Evolutionary conservation across 2,797 vertebrate genomes (phyloP), one percentile per base, ranked within the genome.

Genomic region (Rhabdophis nuchalis): DNA sequence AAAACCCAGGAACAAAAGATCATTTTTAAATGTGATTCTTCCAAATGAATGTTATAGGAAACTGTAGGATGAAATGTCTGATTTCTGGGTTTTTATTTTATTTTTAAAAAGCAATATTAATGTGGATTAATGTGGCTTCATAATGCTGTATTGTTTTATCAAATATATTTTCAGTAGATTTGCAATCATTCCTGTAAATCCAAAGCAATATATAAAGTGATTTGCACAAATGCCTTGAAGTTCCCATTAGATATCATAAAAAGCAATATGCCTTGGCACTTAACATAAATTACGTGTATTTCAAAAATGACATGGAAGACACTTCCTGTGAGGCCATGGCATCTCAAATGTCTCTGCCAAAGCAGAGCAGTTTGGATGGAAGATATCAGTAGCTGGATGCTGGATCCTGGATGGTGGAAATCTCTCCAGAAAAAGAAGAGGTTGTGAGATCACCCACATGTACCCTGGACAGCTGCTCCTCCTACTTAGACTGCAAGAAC

Each of bases 171-270:
- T 77, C 32, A 77, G 16, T 36, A 3, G 32, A 77, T 25, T 14
- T 91, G 7, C 0, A 12, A 72, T 54, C 61, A 12, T 16, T 53
- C 41, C 18, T 32, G 4, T 11, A 25, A 20, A 86, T 61, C 16
- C 72, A 89, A 64, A 36, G 20, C 20, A 72, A 58, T 32, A 36
- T 27, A 54, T n/a, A 27, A 41, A 36, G 23, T 23, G 2, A 54
- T 72, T 86, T 46, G 23, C 6, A 4, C 12, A 60, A 29, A 77
- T 11, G 2, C 50, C 82, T 27, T 27, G 46, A 12, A n/a, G 57
- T 68, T 72, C 50, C 64, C 89, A 93, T 64, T 87, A 88, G 92
- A 82, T 87, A 89, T 61, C 85, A 90, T 41, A 82, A 64, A 77
- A 89, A 85, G 56, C 41, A 85, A 87, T 68, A 46, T 54, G 58